Evolutionary conservation across 1,140 invertebrate species (phyloP).

Genomic region (Trissolcus basalis): DNA sequence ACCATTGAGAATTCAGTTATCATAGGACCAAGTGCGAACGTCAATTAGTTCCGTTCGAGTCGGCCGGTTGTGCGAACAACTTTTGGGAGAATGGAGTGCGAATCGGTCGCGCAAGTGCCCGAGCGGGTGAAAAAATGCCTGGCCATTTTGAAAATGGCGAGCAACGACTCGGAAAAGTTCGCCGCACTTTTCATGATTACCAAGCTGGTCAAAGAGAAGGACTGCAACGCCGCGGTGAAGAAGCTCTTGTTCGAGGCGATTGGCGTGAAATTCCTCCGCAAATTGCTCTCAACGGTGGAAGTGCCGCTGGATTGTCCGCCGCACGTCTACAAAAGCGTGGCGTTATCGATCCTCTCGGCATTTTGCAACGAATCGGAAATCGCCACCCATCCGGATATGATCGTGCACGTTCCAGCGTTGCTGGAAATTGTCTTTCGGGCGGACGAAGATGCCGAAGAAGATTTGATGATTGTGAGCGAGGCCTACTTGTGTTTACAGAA

Average conservation of each 20-base stretch:
- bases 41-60: conserved; percentile 7
- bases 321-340: conserved; percentile 91
- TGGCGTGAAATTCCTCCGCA: conserved; percentile 88
- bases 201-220: conserved; percentile 87
- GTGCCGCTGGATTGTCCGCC: conserved; percentile 89
- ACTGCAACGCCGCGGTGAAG: conserved; percentile 83
- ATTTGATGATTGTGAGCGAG: conserved; percentile 91
- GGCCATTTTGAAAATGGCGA: conserved; percentile 84
- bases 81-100: conserved; percentile 54
- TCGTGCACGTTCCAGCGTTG: conserved; percentile 86
- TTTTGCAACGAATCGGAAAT: conserved; percentile 88
- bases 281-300: conserved; percentile 84
- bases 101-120: too few species aligned
- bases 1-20: conserved; percentile 30
- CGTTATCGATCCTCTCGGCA: conserved; percentile 87
- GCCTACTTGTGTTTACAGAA: conserved; percentile 89
- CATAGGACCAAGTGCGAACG: conserved; percentile 17
- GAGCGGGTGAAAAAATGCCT: conserved; percentile 89
- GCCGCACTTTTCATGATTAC: conserved; percentile 93
- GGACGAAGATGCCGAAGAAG: conserved; percentile 88
- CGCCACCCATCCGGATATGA: conserved; percentile 87
- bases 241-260: conserved; percentile 91
- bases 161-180: conserved; percentile 92
- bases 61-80: conserved; percentile 1
- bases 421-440: conserved; percentile 87